Conservation (phyloP, 2,797 vertebrate species). For the Pogonophryne albipinna region DNA sequence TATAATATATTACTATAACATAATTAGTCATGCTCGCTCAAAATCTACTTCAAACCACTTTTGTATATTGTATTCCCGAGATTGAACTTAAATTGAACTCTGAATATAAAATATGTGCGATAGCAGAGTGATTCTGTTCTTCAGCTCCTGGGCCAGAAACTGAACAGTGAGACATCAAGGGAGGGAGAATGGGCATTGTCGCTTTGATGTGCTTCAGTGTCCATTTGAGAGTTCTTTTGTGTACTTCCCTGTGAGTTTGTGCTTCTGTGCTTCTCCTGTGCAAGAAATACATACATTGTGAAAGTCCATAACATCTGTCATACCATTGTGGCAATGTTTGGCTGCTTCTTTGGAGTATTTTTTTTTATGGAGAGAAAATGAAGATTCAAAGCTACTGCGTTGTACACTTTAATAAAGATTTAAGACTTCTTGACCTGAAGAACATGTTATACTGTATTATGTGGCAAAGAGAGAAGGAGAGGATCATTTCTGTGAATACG, state of each 20-base stretch:
- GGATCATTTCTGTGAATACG: constrained; percentile 25
- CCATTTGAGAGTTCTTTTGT: constrained; percentile 28
- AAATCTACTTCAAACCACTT: constrained; percentile 29
- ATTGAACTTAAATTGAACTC: constrained; percentile 70
- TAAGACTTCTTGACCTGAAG: constrained; percentile 20
- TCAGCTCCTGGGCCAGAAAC: constrained; percentile 51
- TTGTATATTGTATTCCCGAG: constrained; percentile 32
- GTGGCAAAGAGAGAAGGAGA: constrained; percentile 2
- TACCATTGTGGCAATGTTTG: constrained; percentile 5
- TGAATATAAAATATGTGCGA: constrained; percentile 61
- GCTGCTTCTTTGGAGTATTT: constrained; percentile 14
- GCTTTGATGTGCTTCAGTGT: constrained; percentile 34
- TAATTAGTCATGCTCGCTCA: constrained; percentile 6
- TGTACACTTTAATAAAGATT: constrained; percentile 28
- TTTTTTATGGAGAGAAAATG: constrained; percentile 15
- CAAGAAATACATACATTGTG: constrained; percentile 5
- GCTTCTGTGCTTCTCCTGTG: constrained; percentile 7
- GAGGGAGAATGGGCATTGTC: constrained; percentile 21
- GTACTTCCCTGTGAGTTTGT: not conserved
- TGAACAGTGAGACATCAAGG: constrained; percentile 48
- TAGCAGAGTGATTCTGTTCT: constrained; percentile 45
- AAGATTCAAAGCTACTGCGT: constrained; percentile 8
- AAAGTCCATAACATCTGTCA: constrained; percentile 33
- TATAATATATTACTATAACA: too few relatives aligned
- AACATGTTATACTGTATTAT: constrained; percentile 23